Evolutionary conservation across 1,140 invertebrate species (phyloP).

Genomic region (Euglossa dilemma): DNA sequence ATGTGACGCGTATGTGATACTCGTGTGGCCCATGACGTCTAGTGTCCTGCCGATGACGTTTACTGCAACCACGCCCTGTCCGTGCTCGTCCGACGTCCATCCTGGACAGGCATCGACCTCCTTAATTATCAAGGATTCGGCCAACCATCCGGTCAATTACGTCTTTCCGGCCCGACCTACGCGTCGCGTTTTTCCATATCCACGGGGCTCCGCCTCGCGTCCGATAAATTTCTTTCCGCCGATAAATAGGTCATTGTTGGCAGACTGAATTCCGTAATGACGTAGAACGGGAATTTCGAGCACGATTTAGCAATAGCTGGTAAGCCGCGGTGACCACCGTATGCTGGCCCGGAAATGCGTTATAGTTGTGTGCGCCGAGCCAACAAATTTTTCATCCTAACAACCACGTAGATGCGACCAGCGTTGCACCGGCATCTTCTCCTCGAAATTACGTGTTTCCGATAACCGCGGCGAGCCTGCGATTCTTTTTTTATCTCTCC

Average conservation of each 20-base stretch:
- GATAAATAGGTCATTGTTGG: slow-evolving; percentile 39
- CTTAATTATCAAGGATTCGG: slow-evolving; percentile 76
- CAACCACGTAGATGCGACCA: not conserved
- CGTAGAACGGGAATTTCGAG: slow-evolving; percentile 44
- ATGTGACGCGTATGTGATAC: slow-evolving; percentile 75
- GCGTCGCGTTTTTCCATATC: too few relatives aligned
- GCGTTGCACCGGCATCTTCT: not conserved
- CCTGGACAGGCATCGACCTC: slow-evolving; percentile 73
- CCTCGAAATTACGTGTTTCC: slow-evolving; percentile 1
- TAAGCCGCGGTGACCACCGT: slow-evolving; percentile 52
- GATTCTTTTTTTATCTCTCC: not conserved
- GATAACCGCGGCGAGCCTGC: slow-evolving; percentile 2
- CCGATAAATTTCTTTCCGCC: slow-evolving; percentile 18
- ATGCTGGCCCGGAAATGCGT: slow-evolving; percentile 32
- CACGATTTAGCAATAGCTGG: slow-evolving; percentile 47
- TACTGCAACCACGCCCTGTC: slow-evolving; percentile 76
- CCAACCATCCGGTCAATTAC: slow-evolving; percentile 56
- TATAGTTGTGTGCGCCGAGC: slow-evolving; percentile 34
- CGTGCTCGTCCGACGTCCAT: slow-evolving; percentile 70
- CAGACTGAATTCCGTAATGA: slow-evolving; percentile 48
- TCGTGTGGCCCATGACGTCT: slow-evolving; percentile 75
- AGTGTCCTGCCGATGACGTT: slow-evolving; percentile 78
- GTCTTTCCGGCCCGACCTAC: slow-evolving; percentile 34
- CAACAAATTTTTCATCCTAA: slow-evolving; percentile 39
- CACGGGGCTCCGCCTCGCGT: too few relatives aligned